These are phyloP conservation scores for Drosophila seguyi DNA, from an alignment of 1,140 invertebrate species.

Conservation along the genomic window DNA sequence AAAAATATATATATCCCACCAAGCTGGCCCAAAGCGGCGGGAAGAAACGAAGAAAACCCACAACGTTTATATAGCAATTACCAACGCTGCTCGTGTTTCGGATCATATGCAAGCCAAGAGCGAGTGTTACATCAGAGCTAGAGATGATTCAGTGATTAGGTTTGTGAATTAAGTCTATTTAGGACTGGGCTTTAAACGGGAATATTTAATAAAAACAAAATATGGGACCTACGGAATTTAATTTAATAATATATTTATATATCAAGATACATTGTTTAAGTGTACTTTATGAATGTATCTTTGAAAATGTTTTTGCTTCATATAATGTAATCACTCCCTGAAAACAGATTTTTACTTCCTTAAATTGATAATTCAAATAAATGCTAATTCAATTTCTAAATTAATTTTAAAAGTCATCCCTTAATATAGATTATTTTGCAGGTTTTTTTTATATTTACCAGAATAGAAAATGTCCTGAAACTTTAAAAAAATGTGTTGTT, in stretches of 20 bases:
- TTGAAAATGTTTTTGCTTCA: neutral
- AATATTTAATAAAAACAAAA: no score
- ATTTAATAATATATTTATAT: neutral
- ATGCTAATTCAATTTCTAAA: neutral
- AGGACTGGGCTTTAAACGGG: neutral
- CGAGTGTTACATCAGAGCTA: constrained; percentile 32
- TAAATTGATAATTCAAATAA: neutral
- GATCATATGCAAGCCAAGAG: constrained; percentile 50
- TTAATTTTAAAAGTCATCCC: neutral
- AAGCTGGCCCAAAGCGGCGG: constrained; percentile 20
- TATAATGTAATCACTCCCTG: neutral
- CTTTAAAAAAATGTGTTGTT: no score
- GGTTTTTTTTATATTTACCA: no score
- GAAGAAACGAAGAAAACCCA: constrained; percentile 45
- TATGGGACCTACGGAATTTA: no score
- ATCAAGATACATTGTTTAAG: neutral
- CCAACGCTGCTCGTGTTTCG: constrained; percentile 75
- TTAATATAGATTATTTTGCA: no score
- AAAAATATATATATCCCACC: constrained; percentile 9
- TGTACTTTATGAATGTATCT: no score
- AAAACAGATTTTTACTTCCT: neutral
- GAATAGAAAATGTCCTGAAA: neutral
- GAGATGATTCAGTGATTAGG: constrained; percentile 32
- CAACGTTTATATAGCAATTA: constrained; percentile 79
- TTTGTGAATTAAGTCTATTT: neutral